Conservation (phyloP, 2,113 vertebrate species). For the Hippocampus guttulatus region DNA sequence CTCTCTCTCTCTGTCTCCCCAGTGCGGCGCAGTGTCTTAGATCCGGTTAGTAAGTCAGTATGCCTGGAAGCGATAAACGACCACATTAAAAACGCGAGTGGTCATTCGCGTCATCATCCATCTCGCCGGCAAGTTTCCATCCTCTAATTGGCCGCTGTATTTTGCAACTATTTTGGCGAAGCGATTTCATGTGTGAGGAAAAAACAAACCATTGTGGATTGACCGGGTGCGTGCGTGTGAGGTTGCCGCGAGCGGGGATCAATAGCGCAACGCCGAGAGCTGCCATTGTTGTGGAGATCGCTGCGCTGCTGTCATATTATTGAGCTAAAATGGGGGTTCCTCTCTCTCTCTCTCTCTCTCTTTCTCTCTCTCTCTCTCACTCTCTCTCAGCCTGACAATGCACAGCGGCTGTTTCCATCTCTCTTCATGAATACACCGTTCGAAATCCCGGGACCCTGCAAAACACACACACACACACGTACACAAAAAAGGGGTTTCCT, state of each 20-base stretch:
- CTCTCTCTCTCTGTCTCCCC: slow-evolving; percentile 37
- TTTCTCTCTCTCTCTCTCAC: slow-evolving; percentile 14
- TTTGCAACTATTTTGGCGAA: background rate
- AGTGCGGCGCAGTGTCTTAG: slow-evolving; percentile 67
- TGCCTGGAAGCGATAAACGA: slow-evolving; percentile 54
- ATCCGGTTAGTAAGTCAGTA: slow-evolving; percentile 71
- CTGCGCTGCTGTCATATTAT: slow-evolving; percentile 68
- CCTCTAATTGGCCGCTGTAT: background rate
- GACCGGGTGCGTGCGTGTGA: slow-evolving; percentile 29
- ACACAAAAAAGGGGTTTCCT: slow-evolving; percentile 50
- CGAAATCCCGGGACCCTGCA: slow-evolving; percentile 26
- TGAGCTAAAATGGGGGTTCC: slow-evolving; percentile 68
- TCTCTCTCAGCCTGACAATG: slow-evolving; percentile 28
- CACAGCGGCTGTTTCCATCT: slow-evolving; percentile 39
- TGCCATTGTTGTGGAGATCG: slow-evolving; percentile 66
- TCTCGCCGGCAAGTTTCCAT: background rate
- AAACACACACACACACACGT: slow-evolving; percentile 4
- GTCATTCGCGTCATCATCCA: slow-evolving; percentile 20
- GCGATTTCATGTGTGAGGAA: slow-evolving; percentile 6
- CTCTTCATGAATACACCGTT: slow-evolving; percentile 24
- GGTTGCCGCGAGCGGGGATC: slow-evolving; percentile 46
- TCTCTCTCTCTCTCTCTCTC: slow-evolving; percentile 11
- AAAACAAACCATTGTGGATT: slow-evolving; percentile 32
- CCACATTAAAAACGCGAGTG: slow-evolving; percentile 50
- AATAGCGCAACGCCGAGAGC: slow-evolving; percentile 39